phyloP scores from a whole-genome alignment of 2,888 invertebrate species.

The Morinoia aosen region DNA sequence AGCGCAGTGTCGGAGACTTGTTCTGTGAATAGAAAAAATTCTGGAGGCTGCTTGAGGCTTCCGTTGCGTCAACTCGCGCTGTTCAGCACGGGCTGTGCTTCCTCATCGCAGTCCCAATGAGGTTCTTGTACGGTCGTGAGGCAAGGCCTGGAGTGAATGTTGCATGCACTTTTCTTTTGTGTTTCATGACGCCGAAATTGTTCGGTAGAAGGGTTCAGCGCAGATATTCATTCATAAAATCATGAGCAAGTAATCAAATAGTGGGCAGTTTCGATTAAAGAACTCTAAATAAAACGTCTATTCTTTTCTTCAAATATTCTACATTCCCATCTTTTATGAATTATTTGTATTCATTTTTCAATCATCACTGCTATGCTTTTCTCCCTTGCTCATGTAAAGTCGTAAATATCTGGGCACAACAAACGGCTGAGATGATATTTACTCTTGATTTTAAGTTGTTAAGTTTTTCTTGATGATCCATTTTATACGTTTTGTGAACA shows the following conservation, averaged over 20 bases:
- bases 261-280: not conserved
- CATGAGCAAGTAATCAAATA: not conserved
- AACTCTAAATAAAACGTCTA: not conserved
- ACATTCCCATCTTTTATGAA: not conserved
- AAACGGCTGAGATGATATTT: not conserved
- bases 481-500: no score
- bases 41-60: not conserved
- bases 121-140: not conserved
- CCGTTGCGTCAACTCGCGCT: not conserved
- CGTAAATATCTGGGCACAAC: not conserved
- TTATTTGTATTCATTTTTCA: not conserved
- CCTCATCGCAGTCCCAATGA: not conserved
- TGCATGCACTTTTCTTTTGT: not conserved
- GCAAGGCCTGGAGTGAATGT: not conserved
- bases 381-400: not conserved
- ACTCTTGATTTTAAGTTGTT: not conserved
- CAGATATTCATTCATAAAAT: not conserved
- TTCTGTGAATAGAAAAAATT: not conserved
- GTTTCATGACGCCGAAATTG: not conserved
- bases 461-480: no score
- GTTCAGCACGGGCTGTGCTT: not conserved
- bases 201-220: not conserved
- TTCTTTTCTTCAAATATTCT: not conserved
- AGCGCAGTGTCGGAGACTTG: not conserved
- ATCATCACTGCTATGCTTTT: not conserved